Base-by-base conservation (phyloP, 2,113 vertebrate species). In the Mystacornis crossleyi region DNA sequence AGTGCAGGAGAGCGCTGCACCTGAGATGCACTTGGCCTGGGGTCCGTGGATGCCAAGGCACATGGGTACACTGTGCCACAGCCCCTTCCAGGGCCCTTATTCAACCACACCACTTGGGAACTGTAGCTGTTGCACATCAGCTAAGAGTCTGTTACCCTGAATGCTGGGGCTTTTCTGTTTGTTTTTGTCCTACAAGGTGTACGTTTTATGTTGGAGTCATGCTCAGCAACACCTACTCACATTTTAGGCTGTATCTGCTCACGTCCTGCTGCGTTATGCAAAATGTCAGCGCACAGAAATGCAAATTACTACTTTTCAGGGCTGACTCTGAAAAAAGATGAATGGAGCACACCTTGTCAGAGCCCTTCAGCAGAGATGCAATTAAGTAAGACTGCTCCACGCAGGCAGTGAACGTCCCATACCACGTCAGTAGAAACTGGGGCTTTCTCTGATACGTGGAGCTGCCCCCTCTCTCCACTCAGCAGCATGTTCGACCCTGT, bases 1-100 rank as follows among this genome's bases (percentile, higher is more conserved):
- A 60, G 29, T 0, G 1, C 40, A 33, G 64, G 16, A 47, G 10
- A 2, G 3, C 18, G 23, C 23, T 65, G 64, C 21, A 62, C 23
- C 47, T 21, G 57, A 40, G 10, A 15, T 26, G 38, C 25, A 4
- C 12, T 21, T 51, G 67, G 23, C 33, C 19, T 21, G 18, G 33
- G 29, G n/a, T 50, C n/a, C 2, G 13, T 0, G 43, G n/a, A 26
- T 54, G 24, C n/a, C 2, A 2, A 10, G 23, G 26, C 8, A 55
- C 33, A 57, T 0, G 0, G 58, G 18, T 1, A 2, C 61, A 34
- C 18, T 0, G 1, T 33, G 28, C 31, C 58, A 38, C 3, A 36
- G 48, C 18, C 40, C 0, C 1, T 45, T 29, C 26, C 16, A 72
- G 14, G 31, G 54, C 19, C 15, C 9, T 0, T 9, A n/a, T 17